Evolutionary conservation across 1,140 invertebrate genomes (phyloP).

Genomic region (Drosophila kepulauana): DNA sequence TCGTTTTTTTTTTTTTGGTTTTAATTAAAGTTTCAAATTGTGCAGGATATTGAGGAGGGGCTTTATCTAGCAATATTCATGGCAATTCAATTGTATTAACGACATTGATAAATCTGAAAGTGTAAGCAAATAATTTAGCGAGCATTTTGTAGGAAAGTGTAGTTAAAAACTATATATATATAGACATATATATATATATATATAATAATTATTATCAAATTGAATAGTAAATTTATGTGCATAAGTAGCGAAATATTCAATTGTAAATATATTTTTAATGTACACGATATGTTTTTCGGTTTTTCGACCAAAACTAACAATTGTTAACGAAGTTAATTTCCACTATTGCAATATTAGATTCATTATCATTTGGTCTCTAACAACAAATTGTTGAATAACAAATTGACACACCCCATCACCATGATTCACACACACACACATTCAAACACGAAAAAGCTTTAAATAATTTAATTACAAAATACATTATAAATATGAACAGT

Average conservation of each 20-base stretch:
- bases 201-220: slow-evolving; percentile 52
- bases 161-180: slow-evolving; percentile 63
- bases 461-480: slow-evolving; percentile 82
- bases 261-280: slow-evolving; percentile 71
- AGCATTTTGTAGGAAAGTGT: slow-evolving; percentile 67
- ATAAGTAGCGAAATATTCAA: slow-evolving; percentile 77
- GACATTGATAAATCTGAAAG: slow-evolving; percentile 67
- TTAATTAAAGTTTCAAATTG: background rate
- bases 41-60: slow-evolving; percentile 15
- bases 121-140: slow-evolving; percentile 50
- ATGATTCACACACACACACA: slow-evolving; percentile 33
- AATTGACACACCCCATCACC: slow-evolving; percentile 51
- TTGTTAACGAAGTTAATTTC: slow-evolving; percentile 20
- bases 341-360: slow-evolving; percentile 30
- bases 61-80: slow-evolving; percentile 73
- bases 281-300: slow-evolving; percentile 48
- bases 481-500: slow-evolving; percentile 58
- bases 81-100: slow-evolving; percentile 81
- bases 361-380: slow-evolving; percentile 32
- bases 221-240: slow-evolving; percentile 64
- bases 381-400: slow-evolving; percentile 32
- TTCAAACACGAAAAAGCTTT: slow-evolving; percentile 69
- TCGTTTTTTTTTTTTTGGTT: background rate
- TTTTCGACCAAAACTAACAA: slow-evolving; percentile 34
- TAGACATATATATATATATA: slow-evolving; percentile 29